Base-by-base conservation (phyloP, 2,797 vertebrate genomes). In the Cirrhinus mrigala region DNA sequence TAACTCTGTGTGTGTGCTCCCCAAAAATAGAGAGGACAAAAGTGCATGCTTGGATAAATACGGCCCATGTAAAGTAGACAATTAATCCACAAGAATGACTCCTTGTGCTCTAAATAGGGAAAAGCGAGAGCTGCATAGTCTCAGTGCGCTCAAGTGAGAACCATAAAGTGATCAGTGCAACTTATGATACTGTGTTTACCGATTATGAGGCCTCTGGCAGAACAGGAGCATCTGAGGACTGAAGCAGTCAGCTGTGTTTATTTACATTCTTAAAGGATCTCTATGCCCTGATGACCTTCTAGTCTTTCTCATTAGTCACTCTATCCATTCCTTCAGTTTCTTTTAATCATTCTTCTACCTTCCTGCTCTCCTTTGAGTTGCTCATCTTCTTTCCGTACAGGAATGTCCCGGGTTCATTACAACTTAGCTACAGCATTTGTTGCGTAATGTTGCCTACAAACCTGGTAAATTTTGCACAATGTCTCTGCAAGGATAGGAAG, bases 81-180 rank as follows among this genome's bases (percentile, higher is more conserved):
- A 84, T 82, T 50, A 71, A 78, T 71, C 66, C 74, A 52, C 18
- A 71, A 73, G 18, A 86, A 64, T 78, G 76, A 78, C 27, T 82
- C 64, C 46, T 60, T 82, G 76, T 62, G 46, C n/a, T 71, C 40
- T 86, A 33, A 62, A 75, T 0, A 50, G 11, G 58, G 22, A 22
- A 82, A 74, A 54, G 48, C 54, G 48, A 52, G 46, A 75, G 33
- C 37, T 48, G 70, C n/a, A 18, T 27, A 56, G 27, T 58, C n/a
- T 68, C 68, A 48, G 40, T 62, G 69, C 27, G 20, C 66, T 77
- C 56, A 62, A 54, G 40, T 56, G 48, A 73, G 22, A 76, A 70
- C 12, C 27, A 60, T 50, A 69, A 60, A 58, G 33, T 69, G 73
- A 82, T 60, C 50, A 22, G 9, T 82, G 37, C 79, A 71, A 78